Percentiles rank a stretch among this genome's conserved stretches.
Evolutionary conservation across 2,113 vertebrate genomes (phyloP).

Genomic region (Mobula hypostoma): DNA sequence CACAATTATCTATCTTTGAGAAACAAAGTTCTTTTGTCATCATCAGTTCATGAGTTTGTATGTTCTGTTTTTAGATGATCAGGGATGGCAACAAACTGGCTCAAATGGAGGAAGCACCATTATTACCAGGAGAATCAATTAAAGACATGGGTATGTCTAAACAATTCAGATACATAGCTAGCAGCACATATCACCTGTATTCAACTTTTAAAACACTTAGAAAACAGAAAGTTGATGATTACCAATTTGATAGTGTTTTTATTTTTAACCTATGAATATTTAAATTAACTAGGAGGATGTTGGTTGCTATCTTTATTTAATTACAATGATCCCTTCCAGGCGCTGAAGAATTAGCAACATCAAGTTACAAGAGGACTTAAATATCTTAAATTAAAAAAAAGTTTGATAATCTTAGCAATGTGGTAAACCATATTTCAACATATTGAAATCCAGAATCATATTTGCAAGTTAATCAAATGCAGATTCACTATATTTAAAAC

Average conservation of each 20-base stretch:
- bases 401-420: background rate
- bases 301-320: background rate
- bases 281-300: background rate
- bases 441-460: background rate
- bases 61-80: conserved; percentile 42
- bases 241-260: no score
- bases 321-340: background rate
- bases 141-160: conserved; percentile 64
- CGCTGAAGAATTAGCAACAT: background rate
- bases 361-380: background rate
- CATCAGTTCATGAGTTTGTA: background rate
- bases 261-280: background rate
- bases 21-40: background rate
- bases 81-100: conserved; percentile 70
- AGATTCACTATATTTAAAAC: background rate
- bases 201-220: background rate
- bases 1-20: background rate
- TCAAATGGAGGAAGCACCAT: conserved; percentile 77
- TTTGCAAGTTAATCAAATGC: background rate
- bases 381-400: background rate
- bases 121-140: conserved; percentile 82
- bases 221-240: background rate
- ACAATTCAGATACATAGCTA: background rate
- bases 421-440: background rate
- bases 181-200: background rate